Percentiles rank a stretch among this genome's conserved stretches.
Conservation (phyloP, 2,797 vertebrate species). For the Spatula versicolor region DNA sequence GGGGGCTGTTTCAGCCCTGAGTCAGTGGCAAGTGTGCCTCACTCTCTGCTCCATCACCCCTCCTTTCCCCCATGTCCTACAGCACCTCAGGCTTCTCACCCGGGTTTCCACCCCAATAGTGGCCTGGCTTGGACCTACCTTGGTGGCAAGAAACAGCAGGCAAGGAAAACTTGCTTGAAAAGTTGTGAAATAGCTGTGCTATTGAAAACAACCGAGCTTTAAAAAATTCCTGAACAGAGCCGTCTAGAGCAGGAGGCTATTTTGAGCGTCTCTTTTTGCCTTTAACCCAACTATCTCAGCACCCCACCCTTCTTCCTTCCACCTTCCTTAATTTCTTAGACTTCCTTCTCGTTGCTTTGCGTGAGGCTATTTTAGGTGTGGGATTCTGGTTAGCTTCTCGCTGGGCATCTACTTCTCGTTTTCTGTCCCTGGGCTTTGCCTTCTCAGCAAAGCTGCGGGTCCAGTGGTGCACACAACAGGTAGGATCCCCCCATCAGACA, state of each 20-base stretch:
- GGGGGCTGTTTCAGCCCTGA: background rate
- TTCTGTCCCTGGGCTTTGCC: constrained; percentile 2
- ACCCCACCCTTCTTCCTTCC: constrained; percentile 69
- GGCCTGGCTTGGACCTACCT: background rate
- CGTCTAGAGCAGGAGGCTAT: constrained; percentile 32
- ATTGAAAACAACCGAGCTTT: background rate
- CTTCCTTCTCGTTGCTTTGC: constrained; percentile 62
- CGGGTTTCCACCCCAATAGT: background rate
- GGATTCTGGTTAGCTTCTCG: background rate
- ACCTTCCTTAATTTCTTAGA: constrained; percentile 67
- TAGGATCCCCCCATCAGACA: background rate
- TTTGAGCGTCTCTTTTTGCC: constrained; percentile 5
- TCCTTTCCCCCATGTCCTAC: background rate
- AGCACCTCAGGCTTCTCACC: background rate
- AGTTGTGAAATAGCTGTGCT: background rate
- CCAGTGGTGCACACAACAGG: background rate
- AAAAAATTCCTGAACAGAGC: constrained; percentile 59
- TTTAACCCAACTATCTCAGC: constrained; percentile 58
- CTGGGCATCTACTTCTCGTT: constrained; percentile 55
- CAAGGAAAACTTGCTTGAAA: background rate
- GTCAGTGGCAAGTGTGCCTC: background rate
- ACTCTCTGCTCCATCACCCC: background rate
- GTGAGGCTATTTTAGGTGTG: constrained; percentile 37
- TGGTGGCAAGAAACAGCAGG: background rate
- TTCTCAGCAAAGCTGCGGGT: constrained; percentile 25